These are phyloP conservation scores for Hemithea aestivaria DNA, from an alignment of 2,888 invertebrate genomes.

Conservation along the genomic window DNA sequence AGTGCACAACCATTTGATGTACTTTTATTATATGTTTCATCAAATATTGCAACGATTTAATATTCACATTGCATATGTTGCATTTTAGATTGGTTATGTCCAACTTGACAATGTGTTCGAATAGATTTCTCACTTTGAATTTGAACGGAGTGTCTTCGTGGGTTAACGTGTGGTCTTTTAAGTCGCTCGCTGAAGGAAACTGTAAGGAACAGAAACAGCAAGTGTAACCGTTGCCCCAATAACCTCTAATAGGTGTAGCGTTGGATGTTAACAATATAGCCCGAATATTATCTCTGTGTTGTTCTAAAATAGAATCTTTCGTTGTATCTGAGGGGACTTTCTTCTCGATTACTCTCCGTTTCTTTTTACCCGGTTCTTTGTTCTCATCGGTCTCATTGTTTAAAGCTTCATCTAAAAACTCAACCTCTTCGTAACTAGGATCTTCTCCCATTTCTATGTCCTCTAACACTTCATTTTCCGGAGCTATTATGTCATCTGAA, in stretches of 20 bases:
- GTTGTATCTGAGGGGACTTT: conserved; percentile 4
- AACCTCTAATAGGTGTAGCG: conserved; percentile 36
- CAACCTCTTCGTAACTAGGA: conserved; percentile 33
- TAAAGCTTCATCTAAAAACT: conserved; percentile 35
- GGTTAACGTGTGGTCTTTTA: conserved; percentile 34
- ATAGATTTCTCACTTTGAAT: conserved; percentile 29
- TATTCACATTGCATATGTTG: conserved; percentile 34
- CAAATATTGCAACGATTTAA: conserved; percentile 38
- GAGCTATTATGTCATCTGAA: conserved; percentile 1
- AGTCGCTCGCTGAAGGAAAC: conserved; percentile 21
- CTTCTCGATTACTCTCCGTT: conserved; percentile 17
- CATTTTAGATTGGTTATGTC: conserved; percentile 53
- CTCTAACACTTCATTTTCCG: conserved; percentile 6
- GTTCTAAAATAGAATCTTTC: conserved; percentile 22
- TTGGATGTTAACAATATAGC: conserved; percentile 32
- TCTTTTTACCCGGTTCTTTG: conserved; percentile 2
- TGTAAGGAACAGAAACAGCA: conserved; percentile 34
- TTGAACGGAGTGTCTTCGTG: conserved; percentile 20
- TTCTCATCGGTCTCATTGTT: not conserved
- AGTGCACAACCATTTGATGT: conserved; percentile 40
- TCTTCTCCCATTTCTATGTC: too few relatives aligned
- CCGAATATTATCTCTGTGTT: conserved; percentile 33
- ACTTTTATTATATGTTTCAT: conserved; percentile 37
- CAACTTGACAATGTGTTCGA: conserved; percentile 42
- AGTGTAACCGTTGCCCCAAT: conserved; percentile 29